Evolutionary conservation across 2,888 invertebrate genomes (phyloP), one percentile per base, ranked within the genome.

Genomic region (Eupithecia exiguata): DNA sequence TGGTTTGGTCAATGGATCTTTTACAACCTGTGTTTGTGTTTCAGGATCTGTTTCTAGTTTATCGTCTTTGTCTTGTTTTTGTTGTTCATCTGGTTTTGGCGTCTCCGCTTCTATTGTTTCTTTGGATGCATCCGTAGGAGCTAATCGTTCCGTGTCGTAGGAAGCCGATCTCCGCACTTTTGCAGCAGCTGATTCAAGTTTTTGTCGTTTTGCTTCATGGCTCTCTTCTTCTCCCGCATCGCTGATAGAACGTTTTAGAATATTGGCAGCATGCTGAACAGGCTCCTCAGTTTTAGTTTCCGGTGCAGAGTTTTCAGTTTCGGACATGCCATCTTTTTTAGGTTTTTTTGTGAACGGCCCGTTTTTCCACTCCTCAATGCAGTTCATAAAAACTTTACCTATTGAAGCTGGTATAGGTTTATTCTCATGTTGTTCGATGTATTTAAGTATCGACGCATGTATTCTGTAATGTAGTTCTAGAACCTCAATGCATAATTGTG

Each of bases 401-500:
- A 95, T 90, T 66, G 94, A 95, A 79, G 90, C 94, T 68, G 95
- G 95, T 79, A 97, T 94, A 0, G 95, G 95, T 89, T 96, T 96
- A 68, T 96, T 96, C 84, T 97, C 97, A 81, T 97, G 96, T 78
- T 96, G 95, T 84, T 97, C 97, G 43, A 99, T 94, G 88, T 96
- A 97, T 91, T 98, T 99, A 7, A 99, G 92, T 83, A 98, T 97
- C n/a, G 97, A 97, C 0, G 98, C 97, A 88, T 99, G 98, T 72
- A 98, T 97, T 84, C 99, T 95, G 85, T 97, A 97, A 84, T 96
- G 96, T 36, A 97, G 95, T 92, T 99, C 99, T 49, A 99, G 91
- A 0, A 98, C 97, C 94, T 99, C 99, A 67, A 99, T 96, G 18
- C 98, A 96, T 67, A 98, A 93, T 86, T 97, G 96, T 75, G 97